Base-by-base conservation (phyloP, 2,113 vertebrate genomes). In the Gallinago media region DNA sequence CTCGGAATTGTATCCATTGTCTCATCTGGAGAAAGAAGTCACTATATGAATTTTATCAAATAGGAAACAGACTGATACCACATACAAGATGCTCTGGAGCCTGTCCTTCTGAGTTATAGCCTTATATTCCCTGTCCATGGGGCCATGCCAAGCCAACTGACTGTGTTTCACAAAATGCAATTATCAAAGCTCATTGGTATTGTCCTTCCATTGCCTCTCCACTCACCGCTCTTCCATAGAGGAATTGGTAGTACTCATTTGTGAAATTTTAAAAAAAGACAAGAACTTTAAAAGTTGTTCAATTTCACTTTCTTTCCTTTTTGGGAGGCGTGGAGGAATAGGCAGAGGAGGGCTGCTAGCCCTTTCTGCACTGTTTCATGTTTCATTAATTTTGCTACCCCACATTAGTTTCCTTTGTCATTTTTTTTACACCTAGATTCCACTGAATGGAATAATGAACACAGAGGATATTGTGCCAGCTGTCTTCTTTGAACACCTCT, bases 361-460 rank as follows among this genome's bases (percentile, higher is more conserved):
- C 21, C 16, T 93, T 89, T 32, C 15, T 70, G 15, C 8, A 26
- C 18, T 75, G 11, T 63, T 71, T 73, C 22, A 22, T 27, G 9
- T 65, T 91, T 94, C 29, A 61, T 71, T 74, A 59, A 68, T 27
- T 85, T 73, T 84, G 31, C 68, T 94, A 77, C 90, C 25, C 29
- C 46, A 75, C 25, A 42, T 88, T 66, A 93, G 32, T 50, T 82
- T 36, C 19, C 79, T 82, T 63, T 86, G 73, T 77, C 23, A 29
- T 92, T 92, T 92, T 92, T 92, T 83, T 94, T n/a, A 67, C 34
- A 63, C 42, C 50, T 85, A 82, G 31, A 83, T 89, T 91, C 23
- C 17, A 54, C 59, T 72, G 18, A 52, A 52, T 52, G 15, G 26
- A 27, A 52, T 46, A 67, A 78, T 42, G 34, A 89, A 42, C 54